A percentile compares a stretch with the other conserved stretches of the same genome.
These are phyloP conservation scores for Gambusia holbrooki DNA, from an alignment of 2,113 vertebrate species.

Conservation along the genomic window DNA sequence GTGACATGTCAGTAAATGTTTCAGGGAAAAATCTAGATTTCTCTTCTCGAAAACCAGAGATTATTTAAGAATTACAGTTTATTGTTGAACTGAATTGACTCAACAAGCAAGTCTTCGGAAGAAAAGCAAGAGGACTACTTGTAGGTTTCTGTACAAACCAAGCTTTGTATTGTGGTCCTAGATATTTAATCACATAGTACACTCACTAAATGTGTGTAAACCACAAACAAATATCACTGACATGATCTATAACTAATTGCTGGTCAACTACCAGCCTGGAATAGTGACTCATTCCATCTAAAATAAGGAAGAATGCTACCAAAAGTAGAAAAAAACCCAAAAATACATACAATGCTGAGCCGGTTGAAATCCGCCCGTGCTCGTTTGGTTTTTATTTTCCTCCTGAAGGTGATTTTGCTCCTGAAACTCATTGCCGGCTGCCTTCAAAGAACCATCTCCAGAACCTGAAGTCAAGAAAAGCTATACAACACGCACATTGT, in stretches of 20 bases:
- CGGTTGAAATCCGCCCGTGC: constrained; percentile 82
- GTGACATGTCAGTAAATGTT: constrained; percentile 30
- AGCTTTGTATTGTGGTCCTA: neutral
- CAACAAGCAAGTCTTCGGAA: constrained; percentile 11
- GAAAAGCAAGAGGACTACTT: neutral
- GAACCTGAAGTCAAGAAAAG: neutral
- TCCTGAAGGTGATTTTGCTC: constrained; percentile 88
- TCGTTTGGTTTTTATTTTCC: constrained; percentile 83
- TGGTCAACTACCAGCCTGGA: neutral
- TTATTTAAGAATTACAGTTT: neutral
- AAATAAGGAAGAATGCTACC: neutral
- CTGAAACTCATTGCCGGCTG: constrained; percentile 88
- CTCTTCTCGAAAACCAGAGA: neutral
- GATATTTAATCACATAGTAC: neutral
- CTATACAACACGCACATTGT: constrained; percentile 5
- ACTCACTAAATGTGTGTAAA: constrained; percentile 6
- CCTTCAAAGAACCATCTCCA: neutral
- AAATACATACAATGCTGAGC: constrained; percentile 91
- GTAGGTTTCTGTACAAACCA: neutral
- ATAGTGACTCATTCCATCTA: neutral
- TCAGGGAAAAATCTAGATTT: neutral
- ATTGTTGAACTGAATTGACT: neutral
- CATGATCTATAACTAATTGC: neutral
- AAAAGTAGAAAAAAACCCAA: neutral
- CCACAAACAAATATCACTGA: neutral